A percentile compares a stretch with the other conserved stretches of the same genome.
Evolutionary conservation across 1,140 invertebrate species (phyloP).

Genomic region (Lasioglossum baleicum): DNA sequence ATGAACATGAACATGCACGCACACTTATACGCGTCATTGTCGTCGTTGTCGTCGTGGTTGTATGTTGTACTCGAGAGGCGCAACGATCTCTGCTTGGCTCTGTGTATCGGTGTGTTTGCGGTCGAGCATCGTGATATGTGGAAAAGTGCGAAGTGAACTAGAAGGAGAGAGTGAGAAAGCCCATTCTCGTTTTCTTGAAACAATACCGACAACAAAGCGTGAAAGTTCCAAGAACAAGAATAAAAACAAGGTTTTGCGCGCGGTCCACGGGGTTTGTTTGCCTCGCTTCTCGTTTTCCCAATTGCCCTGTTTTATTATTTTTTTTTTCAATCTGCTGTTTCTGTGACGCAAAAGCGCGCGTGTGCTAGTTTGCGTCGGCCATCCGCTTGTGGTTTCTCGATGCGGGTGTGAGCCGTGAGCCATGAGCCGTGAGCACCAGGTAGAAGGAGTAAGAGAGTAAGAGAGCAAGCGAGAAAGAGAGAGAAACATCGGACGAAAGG

Average conservation of each 20-base stretch:
- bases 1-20: no score
- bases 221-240: background rate
- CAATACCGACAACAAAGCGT: conserved; percentile 13
- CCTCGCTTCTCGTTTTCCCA: conserved; percentile 8
- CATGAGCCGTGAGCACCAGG: conserved; percentile 36
- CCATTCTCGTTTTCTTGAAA: conserved; percentile 20
- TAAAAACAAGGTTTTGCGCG: background rate
- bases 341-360: conserved; percentile 10
- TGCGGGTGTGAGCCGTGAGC: conserved; percentile 33
- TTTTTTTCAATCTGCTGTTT: background rate
- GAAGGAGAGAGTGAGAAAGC: conserved; percentile 3
- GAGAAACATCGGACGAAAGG: conserved; percentile 21
- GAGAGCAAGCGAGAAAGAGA: no score
- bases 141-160: conserved; percentile 41
- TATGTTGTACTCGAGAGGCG: conserved; percentile 34
- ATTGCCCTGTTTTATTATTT: background rate
- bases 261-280: conserved; percentile 8
- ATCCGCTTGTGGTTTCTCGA: conserved; percentile 21
- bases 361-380: conserved; percentile 11
- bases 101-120: conserved; percentile 34
- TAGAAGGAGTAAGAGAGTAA: conserved; percentile 21
- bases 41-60: background rate
- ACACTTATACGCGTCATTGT: background rate
- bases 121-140: conserved; percentile 43
- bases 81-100: conserved; percentile 30